phyloP scores from a whole-genome alignment of 2,113 vertebrate species.

The Gobius niger region DNA sequence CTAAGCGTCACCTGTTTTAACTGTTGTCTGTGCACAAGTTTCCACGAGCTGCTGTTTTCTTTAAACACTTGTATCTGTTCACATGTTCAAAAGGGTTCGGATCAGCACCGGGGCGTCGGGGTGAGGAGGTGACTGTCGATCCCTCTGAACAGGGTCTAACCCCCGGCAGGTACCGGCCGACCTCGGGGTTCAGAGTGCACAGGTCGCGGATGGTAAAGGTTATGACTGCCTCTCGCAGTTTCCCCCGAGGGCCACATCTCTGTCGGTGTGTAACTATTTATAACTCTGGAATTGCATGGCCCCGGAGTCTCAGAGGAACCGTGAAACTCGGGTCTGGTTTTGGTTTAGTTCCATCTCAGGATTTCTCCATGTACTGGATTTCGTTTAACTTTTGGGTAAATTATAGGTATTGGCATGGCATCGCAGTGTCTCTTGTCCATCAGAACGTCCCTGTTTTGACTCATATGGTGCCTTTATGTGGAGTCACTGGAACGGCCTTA shows the following conservation, averaged over 20 bases:
- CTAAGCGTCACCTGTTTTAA: too few species aligned
- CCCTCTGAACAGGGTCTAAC: slow-evolving; percentile 64
- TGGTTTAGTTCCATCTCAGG: not conserved
- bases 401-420: too few species aligned
- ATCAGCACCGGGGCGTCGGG: slow-evolving; percentile 36
- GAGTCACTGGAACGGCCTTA: too few species aligned
- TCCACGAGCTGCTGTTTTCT: too few species aligned
- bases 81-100: too few species aligned
- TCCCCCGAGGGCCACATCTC: slow-evolving; percentile 36
- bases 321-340: slow-evolving; percentile 9
- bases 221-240: slow-evolving; percentile 42
- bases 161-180: slow-evolving; percentile 45
- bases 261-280: slow-evolving; percentile 51
- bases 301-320: slow-evolving; percentile 22
- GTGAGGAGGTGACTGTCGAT: slow-evolving; percentile 9
- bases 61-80: too few species aligned
- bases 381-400: too few species aligned
- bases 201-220: slow-evolving; percentile 45
- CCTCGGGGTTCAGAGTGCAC: slow-evolving; percentile 38
- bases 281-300: slow-evolving; percentile 26
- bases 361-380: too few species aligned
- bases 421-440: too few species aligned
- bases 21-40: too few species aligned
- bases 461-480: too few species aligned
- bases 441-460: too few species aligned